Evolutionary conservation across 2,113 vertebrate species (phyloP).

Genomic region (Probosciger aterrimus): DNA sequence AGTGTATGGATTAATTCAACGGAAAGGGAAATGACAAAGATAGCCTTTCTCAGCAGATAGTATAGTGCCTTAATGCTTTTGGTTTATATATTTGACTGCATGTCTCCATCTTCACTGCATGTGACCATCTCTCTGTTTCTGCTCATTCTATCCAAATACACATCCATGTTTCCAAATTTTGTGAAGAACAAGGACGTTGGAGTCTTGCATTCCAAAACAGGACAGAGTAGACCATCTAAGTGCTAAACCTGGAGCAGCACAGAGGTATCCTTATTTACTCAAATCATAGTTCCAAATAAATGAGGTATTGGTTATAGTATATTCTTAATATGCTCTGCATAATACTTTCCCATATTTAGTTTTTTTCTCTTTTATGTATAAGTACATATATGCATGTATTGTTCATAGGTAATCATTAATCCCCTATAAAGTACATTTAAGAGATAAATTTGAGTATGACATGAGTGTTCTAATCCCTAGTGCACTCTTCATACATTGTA

Average conservation of each 20-base stretch:
- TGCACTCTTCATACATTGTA: fast-evolving
- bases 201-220: slow-evolving; percentile 75
- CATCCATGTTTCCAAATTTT: slow-evolving; percentile 66
- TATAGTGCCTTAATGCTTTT: neutral
- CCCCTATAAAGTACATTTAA: neutral
- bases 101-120: slow-evolving; percentile 57
- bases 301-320: neutral
- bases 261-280: slow-evolving; percentile 72
- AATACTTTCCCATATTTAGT: neutral
- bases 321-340: neutral
- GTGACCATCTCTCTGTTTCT: slow-evolving; percentile 73
- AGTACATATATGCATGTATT: neutral
- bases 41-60: neutral
- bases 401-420: neutral
- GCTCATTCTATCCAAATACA: slow-evolving; percentile 67
- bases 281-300: slow-evolving; percentile 25
- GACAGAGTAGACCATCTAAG: slow-evolving; percentile 80
- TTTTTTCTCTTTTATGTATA: neutral
- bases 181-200: slow-evolving; percentile 79
- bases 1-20: neutral
- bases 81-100: slow-evolving; percentile 25
- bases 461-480: neutral
- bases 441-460: neutral
- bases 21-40: neutral
- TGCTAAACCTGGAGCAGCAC: slow-evolving; percentile 70